Conservation (phyloP, 2,888 invertebrate genomes). For the Nemotelus nigrinus region DNA sequence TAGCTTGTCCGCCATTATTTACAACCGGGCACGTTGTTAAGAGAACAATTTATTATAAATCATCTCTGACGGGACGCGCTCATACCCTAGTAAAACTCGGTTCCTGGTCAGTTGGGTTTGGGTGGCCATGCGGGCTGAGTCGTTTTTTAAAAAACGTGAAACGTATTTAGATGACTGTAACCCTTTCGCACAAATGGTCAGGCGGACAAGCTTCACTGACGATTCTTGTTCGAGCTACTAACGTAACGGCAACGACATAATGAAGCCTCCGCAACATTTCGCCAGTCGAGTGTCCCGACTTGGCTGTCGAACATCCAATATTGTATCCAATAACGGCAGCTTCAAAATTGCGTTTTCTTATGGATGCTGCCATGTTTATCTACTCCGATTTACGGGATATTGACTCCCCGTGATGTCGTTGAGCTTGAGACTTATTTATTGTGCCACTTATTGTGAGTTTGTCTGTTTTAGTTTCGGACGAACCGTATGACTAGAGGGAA, state of each 20-base stretch:
- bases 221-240: too few relatives aligned
- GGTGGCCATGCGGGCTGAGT: too few relatives aligned
- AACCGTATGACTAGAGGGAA: too few relatives aligned
- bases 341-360: conserved; percentile 31
- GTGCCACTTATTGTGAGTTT: conserved; percentile 15
- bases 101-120: too few relatives aligned
- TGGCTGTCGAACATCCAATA: conserved; percentile 8
- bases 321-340: conserved; percentile 19
- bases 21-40: conserved; percentile 35
- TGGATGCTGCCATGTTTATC: conserved; percentile 17
- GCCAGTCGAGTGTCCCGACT: background rate
- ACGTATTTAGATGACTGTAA: conserved; percentile 15
- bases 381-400: conserved; percentile 30
- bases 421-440: conserved; percentile 23
- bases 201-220: background rate
- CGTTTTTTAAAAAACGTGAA: background rate
- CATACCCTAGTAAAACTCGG: background rate
- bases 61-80: conserved; percentile 7
- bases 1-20: conserved; percentile 31
- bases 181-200: conserved; percentile 7
- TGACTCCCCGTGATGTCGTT: conserved; percentile 13
- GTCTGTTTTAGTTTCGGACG: background rate
- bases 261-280: background rate
- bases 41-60: conserved; percentile 34
- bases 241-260: too few relatives aligned